A percentile compares a stretch with the other conserved stretches of the same genome.
Conservation (phyloP, 64 coral and sea anemone species). For the Pachyseris speciosa region DNA sequence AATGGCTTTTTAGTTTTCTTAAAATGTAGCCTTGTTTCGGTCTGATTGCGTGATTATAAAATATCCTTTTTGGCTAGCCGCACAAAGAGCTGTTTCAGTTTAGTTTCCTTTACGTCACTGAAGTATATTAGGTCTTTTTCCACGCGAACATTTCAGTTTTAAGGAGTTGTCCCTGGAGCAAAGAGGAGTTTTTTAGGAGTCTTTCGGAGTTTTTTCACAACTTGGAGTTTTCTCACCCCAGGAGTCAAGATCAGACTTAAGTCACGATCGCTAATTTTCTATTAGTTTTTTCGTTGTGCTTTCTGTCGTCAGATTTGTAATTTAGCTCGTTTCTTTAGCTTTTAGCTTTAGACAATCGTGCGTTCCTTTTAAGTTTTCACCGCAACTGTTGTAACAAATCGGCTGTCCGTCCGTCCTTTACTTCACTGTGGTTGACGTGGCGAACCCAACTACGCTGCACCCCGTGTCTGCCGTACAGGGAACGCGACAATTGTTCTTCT, state of each 20-base stretch:
- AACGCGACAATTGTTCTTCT: background rate
- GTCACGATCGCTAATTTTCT: background rate
- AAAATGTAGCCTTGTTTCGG: background rate
- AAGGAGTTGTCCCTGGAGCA: background rate
- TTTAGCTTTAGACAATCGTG: background rate
- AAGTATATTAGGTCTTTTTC: background rate
- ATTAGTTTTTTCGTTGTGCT: background rate
- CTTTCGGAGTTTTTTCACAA: slow-evolving; percentile 2
- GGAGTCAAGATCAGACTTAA: background rate
- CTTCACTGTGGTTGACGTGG: background rate
- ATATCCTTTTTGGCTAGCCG: background rate
- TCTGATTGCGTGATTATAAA: background rate
- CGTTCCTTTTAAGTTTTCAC: background rate
- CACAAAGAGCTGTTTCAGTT: background rate
- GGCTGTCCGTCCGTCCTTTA: background rate
- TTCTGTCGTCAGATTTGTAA: background rate
- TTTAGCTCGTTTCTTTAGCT: background rate
- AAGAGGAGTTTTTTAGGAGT: background rate
- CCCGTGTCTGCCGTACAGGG: background rate
- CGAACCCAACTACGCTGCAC: background rate
- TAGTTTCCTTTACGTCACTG: background rate
- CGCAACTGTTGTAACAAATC: slow-evolving; percentile 6
- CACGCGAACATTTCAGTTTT: background rate
- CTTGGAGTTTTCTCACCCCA: no score
- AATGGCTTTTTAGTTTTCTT: background rate